Conservation (phyloP, 2,888 invertebrate species). For the Carabus problematicus region DNA sequence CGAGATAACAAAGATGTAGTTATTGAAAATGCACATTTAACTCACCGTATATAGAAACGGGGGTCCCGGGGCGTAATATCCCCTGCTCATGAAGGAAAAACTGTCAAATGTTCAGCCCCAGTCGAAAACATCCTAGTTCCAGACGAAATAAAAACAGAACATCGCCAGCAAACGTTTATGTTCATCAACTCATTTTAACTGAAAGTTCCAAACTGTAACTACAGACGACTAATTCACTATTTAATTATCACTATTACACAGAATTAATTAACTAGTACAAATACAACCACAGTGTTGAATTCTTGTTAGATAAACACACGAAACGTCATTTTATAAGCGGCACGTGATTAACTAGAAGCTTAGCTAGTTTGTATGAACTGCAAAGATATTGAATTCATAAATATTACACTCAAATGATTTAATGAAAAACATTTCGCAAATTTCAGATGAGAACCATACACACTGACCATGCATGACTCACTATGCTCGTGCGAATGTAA, state of each 20-base stretch:
- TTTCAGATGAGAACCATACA: slow-evolving; percentile 2
- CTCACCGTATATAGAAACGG: slow-evolving; percentile 56
- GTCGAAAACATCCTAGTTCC: slow-evolving; percentile 6
- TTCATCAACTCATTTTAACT: slow-evolving; percentile 6
- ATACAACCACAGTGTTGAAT: slow-evolving; percentile 11
- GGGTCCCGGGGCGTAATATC: slow-evolving; percentile 52
- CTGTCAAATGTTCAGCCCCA: slow-evolving; percentile 21
- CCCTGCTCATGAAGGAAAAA: slow-evolving; percentile 50
- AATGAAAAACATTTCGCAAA: slow-evolving; percentile 2
- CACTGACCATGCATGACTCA: slow-evolving; percentile 35
- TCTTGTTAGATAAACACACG: slow-evolving; percentile 5
- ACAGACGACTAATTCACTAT: slow-evolving; percentile 9
- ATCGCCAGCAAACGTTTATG: slow-evolving; percentile 3
- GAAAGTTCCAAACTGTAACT: slow-evolving; percentile 1
- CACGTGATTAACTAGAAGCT: not conserved
- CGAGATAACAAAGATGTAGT: slow-evolving; percentile 1
- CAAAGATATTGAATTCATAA: not conserved
- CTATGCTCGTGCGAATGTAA: slow-evolving; percentile 14
- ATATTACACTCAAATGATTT: slow-evolving; percentile 12
- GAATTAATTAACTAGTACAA: slow-evolving; percentile 13
- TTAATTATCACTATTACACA: slow-evolving; percentile 13
- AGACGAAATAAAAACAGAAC: slow-evolving; percentile 14
- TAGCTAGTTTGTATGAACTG: no score
- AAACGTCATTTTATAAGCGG: slow-evolving; percentile 14
- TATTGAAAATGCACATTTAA: slow-evolving; percentile 15